A percentile compares a stretch with the other conserved stretches of the same genome.
Conservation (phyloP, 2,113 vertebrate species). For the Geococcyx californianus region DNA sequence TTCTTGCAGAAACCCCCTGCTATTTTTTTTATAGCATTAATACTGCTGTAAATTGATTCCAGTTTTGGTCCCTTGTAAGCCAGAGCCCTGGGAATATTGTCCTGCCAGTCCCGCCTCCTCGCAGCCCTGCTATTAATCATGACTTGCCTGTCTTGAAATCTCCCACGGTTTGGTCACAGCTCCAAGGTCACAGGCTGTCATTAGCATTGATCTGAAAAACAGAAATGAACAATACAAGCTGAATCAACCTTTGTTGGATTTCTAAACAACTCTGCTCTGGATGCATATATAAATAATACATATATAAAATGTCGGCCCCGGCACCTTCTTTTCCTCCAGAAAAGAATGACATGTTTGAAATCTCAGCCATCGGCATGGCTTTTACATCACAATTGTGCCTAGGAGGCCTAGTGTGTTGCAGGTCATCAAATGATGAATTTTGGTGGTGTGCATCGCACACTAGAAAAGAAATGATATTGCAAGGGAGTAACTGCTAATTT, state of each 20-base stretch:
- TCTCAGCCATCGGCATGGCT: slow-evolving; percentile 4
- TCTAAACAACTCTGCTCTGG: slow-evolving; percentile 69
- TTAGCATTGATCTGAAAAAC: slow-evolving; percentile 97
- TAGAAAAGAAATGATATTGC: slow-evolving; percentile 43
- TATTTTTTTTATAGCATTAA: slow-evolving; percentile 68
- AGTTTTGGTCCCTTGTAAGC: slow-evolving; percentile 65
- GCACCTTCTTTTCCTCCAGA: slow-evolving; percentile 45
- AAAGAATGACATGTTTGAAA: slow-evolving; percentile 60
- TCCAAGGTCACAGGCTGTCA: slow-evolving; percentile 99
- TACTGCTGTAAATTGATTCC: slow-evolving; percentile 68
- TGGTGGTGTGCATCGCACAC: slow-evolving; percentile 5
- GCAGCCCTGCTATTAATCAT: slow-evolving; percentile 81
- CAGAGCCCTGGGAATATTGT: slow-evolving; percentile 73
- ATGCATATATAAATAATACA: slow-evolving; percentile 70
- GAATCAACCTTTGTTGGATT: slow-evolving; percentile 78
- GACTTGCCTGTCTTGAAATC: slow-evolving; percentile 96
- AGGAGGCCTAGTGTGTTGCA: slow-evolving; percentile 49
- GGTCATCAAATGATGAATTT: slow-evolving; percentile 59
- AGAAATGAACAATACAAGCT: slow-evolving; percentile 79
- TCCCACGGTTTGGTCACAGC: slow-evolving; percentile 99
- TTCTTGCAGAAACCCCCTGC: slow-evolving; percentile 35
- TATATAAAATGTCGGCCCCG: slow-evolving; percentile 27
- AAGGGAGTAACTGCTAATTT: slow-evolving; percentile 44
- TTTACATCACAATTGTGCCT: slow-evolving; percentile 57
- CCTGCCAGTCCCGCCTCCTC: slow-evolving; percentile 55